Conservation (phyloP, 1,140 invertebrate species). For the Cepaea nemoralis region DNA sequence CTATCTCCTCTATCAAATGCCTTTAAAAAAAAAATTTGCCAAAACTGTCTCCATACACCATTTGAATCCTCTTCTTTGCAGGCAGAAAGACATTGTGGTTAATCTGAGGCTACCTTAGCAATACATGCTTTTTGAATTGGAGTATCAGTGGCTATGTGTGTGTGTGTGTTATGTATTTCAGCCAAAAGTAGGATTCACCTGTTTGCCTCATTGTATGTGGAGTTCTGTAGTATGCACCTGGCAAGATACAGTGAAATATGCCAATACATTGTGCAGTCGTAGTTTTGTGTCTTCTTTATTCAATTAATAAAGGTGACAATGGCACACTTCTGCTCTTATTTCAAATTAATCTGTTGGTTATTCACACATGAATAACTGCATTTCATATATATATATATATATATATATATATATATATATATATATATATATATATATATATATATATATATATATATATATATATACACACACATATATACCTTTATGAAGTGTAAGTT, state of each 20-base stretch:
- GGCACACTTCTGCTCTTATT: not conserved
- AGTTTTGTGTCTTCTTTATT: not conserved
- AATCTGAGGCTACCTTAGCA: not conserved
- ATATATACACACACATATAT: not conserved
- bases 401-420: conserved; percentile 12
- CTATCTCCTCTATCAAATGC: not conserved
- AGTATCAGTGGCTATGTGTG: no score
- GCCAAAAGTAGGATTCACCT: not conserved
- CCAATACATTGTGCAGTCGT: not conserved
- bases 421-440: conserved; percentile 12
- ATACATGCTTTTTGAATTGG: not conserved
- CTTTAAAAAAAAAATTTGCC: not conserved
- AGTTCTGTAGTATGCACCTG: no score
- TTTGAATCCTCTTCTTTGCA: not conserved
- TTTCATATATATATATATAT: no score
- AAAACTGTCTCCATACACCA: not conserved
- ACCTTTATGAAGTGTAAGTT: not conserved
- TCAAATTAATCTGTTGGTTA: not conserved
- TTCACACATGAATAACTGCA: not conserved
- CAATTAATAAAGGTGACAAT: not conserved
- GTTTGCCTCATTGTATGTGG: no score
- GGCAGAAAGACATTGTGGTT: not conserved
- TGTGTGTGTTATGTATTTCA: no score
- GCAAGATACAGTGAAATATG: no score
- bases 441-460: conserved; percentile 12